Percentiles rank a stretch among this genome's conserved stretches.
phyloP scores from a whole-genome alignment of 2,888 invertebrate species.

The Apomyelois bistriatella region DNA sequence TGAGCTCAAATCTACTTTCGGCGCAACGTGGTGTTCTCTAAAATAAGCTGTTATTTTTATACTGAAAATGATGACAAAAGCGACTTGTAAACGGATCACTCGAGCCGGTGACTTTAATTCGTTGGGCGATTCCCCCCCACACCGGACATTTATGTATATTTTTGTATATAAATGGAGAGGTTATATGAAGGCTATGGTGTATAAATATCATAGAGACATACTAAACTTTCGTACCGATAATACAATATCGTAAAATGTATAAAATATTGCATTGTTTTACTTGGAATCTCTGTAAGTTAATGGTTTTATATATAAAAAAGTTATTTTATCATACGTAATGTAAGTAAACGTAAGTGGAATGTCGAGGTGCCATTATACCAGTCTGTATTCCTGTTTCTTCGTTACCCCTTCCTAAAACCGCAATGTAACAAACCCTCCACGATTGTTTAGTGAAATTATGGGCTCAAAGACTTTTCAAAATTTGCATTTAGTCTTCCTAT shows the following conservation, averaged over 20 bases:
- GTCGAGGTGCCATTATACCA: conserved; percentile 77
- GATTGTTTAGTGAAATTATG: conserved; percentile 25
- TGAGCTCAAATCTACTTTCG: conserved; percentile 36
- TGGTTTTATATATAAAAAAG: conserved; percentile 59
- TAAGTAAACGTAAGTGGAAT: conserved; percentile 61
- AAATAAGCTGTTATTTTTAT: conserved; percentile 63
- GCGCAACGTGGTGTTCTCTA: conserved; percentile 38
- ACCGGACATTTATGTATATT: conserved; percentile 73
- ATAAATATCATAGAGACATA: conserved; percentile 63
- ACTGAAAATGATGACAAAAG: conserved; percentile 38
- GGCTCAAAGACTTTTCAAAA: conserved; percentile 55
- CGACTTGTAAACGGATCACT: conserved; percentile 32
- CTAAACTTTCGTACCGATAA: conserved; percentile 48
- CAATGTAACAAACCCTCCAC: conserved; percentile 17
- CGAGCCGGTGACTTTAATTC: conserved; percentile 43
- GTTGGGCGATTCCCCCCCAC: conserved; percentile 37
- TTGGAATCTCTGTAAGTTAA: conserved; percentile 72
- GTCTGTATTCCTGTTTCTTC: conserved; percentile 62
- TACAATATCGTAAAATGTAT: conserved; percentile 43
- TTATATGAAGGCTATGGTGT: conserved; percentile 61
- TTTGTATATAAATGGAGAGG: conserved; percentile 73
- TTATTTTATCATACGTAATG: conserved; percentile 67
- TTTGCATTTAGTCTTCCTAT: conserved; percentile 71
- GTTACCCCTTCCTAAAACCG: conserved; percentile 19
- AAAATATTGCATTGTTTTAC: conserved; percentile 57